Conservation (phyloP, 2,113 vertebrate genomes). For the Melospiza melodia region DNA sequence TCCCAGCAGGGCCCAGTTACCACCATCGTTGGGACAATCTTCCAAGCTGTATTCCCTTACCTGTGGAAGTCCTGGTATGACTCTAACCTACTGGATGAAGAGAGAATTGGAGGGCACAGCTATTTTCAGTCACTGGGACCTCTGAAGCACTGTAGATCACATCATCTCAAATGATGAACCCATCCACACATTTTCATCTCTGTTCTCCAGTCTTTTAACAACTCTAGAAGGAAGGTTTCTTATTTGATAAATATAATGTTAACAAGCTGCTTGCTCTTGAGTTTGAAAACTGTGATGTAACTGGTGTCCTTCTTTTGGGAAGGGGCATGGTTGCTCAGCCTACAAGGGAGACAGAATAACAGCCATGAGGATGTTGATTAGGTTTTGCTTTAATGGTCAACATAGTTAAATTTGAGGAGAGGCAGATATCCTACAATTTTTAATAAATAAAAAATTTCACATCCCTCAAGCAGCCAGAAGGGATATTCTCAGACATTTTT, state of each 20-base stretch:
- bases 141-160: background rate
- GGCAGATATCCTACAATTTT: background rate
- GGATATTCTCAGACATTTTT: background rate
- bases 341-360: background rate
- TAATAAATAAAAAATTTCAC: background rate
- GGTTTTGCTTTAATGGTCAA: background rate
- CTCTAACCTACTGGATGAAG: rapidly evolving
- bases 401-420: background rate
- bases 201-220: background rate
- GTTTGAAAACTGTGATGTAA: background rate
- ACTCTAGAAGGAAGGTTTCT: background rate
- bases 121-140: background rate
- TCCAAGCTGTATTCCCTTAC: background rate
- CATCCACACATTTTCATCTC: background rate
- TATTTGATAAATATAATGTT: background rate
- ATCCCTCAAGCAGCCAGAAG: background rate
- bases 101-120: background rate
- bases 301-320: background rate
- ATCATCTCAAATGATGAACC: background rate
- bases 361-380: background rate
- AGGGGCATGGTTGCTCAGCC: background rate
- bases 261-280: background rate
- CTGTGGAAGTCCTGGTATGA: background rate
- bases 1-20: background rate
- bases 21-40: background rate